Base-by-base conservation (phyloP, 2,113 vertebrate genomes). In the Protomyctophum bolini region DNA sequence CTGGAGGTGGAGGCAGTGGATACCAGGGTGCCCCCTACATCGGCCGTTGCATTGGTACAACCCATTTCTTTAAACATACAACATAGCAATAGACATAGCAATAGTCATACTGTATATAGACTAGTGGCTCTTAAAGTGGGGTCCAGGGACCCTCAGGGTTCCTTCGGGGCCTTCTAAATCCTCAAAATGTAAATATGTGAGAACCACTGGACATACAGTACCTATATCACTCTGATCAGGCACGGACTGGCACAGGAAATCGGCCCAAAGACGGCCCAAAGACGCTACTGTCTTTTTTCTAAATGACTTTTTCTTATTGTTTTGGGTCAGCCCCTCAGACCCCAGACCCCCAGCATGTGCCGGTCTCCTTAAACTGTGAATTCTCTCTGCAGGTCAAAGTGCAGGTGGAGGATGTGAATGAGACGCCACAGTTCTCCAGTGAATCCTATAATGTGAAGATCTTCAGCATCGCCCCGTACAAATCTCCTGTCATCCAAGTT, bases 1-100 rank as follows among this genome's bases (percentile, higher is more conserved):
- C 47, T 95, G 68, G 61, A 87, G 0, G 90, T 94, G 74, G 82
- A 93, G 80, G 94, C 94, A 6, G 72, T 84, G 70, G 94, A 94
- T 82, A 91, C 87, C 0, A 76, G 75, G 66, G 14, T 46, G 28
- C 93, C 93, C 12, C 86, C 91, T 14, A 92, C 86, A 21, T 90
- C 90, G 49, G 92, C 93, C 15, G 15, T 73, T 4, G 41, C 91
- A 65, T 49, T 82, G 91, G 94, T 95, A 93, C 2, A 45, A 28
- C n/a, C 47, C 7, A 21, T 15, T 45, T 1, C 9, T 12, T 21
- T 58, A 21, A 21, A 21, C 21, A 65, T 28, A 51, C 8, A 51
- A 66, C 10, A 33, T 14, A 56, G 7, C n/a, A n/a, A 15, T 14
- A 14, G 55, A 15, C 1, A 58, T 49, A 48, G 9, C 48, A 49